phyloP scores from a whole-genome alignment of 2,888 invertebrate genomes.

The Agrotis segetum region DNA sequence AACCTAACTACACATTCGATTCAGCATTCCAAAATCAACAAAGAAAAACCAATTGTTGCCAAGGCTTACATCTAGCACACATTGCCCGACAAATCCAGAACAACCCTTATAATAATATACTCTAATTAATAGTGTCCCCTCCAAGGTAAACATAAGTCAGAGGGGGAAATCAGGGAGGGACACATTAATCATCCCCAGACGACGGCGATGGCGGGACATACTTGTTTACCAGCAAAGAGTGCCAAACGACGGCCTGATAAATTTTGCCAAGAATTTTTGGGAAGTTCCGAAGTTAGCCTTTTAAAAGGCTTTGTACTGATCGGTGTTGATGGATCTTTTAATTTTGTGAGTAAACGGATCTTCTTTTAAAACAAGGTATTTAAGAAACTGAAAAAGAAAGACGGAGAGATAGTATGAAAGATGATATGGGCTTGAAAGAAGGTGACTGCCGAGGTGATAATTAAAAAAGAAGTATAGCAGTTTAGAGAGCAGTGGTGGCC shows the following conservation, averaged over 20 bases:
- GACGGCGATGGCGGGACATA: constrained; percentile 65
- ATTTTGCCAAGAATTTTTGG: constrained; percentile 41
- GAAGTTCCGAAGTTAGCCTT: constrained; percentile 23
- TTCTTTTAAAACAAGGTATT: not conserved
- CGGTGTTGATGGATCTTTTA: constrained; percentile 14
- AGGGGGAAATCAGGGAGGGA: constrained; percentile 18
- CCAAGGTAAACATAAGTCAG: constrained; percentile 57
- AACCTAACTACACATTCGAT: no score
- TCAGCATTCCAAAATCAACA: not conserved
- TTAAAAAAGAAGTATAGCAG: no score
- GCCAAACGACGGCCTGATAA: constrained; percentile 33
- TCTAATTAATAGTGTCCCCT: constrained; percentile 63
- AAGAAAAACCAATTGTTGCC: not conserved
- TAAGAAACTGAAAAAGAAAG: not conserved
- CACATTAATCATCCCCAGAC: constrained; percentile 71
- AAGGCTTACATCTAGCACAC: not conserved
- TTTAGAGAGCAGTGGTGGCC: no score
- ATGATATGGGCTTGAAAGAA: no score
- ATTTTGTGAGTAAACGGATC: constrained; percentile 4
- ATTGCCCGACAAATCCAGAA: constrained; percentile 16
- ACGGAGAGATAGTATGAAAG: not conserved
- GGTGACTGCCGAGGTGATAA: no score
- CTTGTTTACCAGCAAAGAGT: constrained; percentile 59
- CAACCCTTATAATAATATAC: constrained; percentile 47
- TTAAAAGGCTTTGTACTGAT: constrained; percentile 15